These are phyloP conservation scores for Bhutanitis thaidina DNA, from an alignment of 2,888 invertebrate genomes.

Conservation along the genomic window DNA sequence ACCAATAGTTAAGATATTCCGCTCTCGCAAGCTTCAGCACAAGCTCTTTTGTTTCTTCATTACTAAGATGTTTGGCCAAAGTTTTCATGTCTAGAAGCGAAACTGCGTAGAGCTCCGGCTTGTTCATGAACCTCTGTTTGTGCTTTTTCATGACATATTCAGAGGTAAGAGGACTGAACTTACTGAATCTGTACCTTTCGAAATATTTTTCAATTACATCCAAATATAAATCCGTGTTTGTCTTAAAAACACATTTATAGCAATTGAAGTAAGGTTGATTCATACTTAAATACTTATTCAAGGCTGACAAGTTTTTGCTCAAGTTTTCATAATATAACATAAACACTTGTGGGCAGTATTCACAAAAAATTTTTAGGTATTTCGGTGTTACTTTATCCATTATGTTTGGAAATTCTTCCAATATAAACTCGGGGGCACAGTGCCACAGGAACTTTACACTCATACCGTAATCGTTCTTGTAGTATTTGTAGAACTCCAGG, in stretches of 20 bases:
- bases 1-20: slow-evolving; percentile 39
- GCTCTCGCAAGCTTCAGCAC: slow-evolving; percentile 42
- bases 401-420: slow-evolving; percentile 33
- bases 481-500: slow-evolving; percentile 47
- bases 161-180: slow-evolving; percentile 36
- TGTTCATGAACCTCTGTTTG: slow-evolving; percentile 39
- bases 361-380: slow-evolving; percentile 44
- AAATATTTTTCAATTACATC: slow-evolving; percentile 47
- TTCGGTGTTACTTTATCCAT: slow-evolving; percentile 40
- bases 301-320: slow-evolving; percentile 28
- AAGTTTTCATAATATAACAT: slow-evolving; percentile 44
- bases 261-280: slow-evolving; percentile 35
- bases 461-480: slow-evolving; percentile 35
- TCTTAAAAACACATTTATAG: slow-evolving; percentile 41
- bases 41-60: slow-evolving; percentile 43
- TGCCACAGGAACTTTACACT: slow-evolving; percentile 45
- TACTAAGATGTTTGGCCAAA: slow-evolving; percentile 37
- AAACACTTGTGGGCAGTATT: slow-evolving; percentile 39
- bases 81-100: slow-evolving; percentile 41
- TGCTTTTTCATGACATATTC: slow-evolving; percentile 40
- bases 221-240: slow-evolving; percentile 38
- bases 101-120: slow-evolving; percentile 45
- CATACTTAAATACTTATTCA: slow-evolving; percentile 30
- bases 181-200: slow-evolving; percentile 22
- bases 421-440: slow-evolving; percentile 42